phyloP scores from a whole-genome alignment of 1,140 invertebrate genomes.

The Calephelis virginiensis region DNA sequence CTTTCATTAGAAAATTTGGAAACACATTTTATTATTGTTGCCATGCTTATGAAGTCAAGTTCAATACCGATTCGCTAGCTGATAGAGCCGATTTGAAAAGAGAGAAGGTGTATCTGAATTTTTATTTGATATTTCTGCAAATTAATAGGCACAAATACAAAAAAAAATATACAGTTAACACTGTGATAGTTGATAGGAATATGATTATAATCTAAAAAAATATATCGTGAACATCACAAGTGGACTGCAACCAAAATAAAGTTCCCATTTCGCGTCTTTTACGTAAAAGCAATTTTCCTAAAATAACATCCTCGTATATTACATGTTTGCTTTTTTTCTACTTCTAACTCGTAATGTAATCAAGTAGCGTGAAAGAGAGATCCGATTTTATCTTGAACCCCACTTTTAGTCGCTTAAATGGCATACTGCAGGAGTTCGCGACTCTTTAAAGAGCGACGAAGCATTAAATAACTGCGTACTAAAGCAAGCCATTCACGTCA shows the following conservation, averaged over 20 bases:
- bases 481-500: slow-evolving; percentile 50
- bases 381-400: slow-evolving; percentile 48
- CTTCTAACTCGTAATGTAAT: slow-evolving; percentile 37
- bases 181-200: no score
- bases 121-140: no score
- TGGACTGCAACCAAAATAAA: neutral
- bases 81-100: no score
- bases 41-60: neutral
- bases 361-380: slow-evolving; percentile 49
- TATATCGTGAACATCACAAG: neutral
- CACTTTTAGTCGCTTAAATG: slow-evolving; percentile 61
- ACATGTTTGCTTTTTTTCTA: slow-evolving; percentile 18
- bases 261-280: neutral
- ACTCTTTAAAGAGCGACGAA: slow-evolving; percentile 63
- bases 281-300: slow-evolving; percentile 10
- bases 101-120: no score
- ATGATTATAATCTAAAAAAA: neutral
- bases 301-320: neutral
- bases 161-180: no score
- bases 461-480: slow-evolving; percentile 64
- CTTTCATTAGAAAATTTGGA: no score
- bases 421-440: slow-evolving; percentile 50
- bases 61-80: no score
- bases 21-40: no score
- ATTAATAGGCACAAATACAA: no score